Conservation (phyloP, 2,113 vertebrate species). For the Cavia aperea region DNA sequence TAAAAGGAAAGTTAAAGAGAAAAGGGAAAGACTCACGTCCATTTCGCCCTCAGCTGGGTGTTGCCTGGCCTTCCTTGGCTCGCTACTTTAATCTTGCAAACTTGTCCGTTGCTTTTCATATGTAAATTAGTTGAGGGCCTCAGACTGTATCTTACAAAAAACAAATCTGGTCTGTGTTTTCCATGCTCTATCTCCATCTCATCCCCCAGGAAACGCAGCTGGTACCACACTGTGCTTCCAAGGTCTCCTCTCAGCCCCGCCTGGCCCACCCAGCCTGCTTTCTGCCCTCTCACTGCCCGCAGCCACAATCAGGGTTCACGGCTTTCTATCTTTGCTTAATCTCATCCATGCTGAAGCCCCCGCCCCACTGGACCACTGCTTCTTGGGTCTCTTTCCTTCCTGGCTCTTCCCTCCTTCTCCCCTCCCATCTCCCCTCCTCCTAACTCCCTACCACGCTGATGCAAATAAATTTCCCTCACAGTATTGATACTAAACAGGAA, state of each 20-base stretch:
- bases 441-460: too few relatives aligned
- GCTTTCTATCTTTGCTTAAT: neutral
- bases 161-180: neutral
- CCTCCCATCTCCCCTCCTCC: too few relatives aligned
- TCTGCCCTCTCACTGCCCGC: slow-evolving; percentile 1
- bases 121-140: neutral
- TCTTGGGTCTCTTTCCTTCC: neutral
- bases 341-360: neutral
- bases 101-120: neutral
- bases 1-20: neutral
- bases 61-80: neutral
- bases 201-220: neutral
- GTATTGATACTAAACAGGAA: neutral
- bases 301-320: neutral
- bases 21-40: neutral
- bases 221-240: neutral
- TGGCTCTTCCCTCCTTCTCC: neutral
- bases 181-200: neutral
- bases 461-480: neutral
- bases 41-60: neutral
- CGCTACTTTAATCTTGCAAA: neutral
- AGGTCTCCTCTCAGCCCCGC: neutral
- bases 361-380: neutral
- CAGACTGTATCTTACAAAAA: slow-evolving; percentile 26
- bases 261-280: neutral